Evolutionary conservation across 1,140 invertebrate species (phyloP).

Genomic region (Drosophila yakuba): DNA sequence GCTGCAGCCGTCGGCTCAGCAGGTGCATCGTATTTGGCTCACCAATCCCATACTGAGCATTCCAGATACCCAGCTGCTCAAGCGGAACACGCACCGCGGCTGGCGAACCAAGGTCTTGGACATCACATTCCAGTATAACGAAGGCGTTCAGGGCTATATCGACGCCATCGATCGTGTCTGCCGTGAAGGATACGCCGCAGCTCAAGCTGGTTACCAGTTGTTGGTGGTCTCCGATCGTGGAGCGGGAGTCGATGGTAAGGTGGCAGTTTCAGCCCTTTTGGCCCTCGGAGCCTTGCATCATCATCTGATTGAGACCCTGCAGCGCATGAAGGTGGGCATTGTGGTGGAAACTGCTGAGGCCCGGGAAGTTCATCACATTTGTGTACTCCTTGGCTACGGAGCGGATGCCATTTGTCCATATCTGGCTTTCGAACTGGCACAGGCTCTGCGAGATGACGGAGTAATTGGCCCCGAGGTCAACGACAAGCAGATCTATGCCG

Average conservation of each 20-base stretch:
- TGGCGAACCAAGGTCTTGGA: conserved; percentile 97
- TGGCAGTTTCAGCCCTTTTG: conserved; percentile 93
- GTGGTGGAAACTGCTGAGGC: conserved; percentile 97
- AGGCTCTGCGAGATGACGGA: conserved; percentile 92
- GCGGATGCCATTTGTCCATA: conserved; percentile 99
- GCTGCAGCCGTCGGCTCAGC: conserved; percentile 93
- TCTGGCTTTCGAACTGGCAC: conserved; percentile 96
- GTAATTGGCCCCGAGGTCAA: conserved; percentile 90
- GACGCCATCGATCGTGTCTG: conserved; percentile 93
- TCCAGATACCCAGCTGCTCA: conserved; percentile 94
- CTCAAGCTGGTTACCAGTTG: conserved; percentile 92
- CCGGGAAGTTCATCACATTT: conserved; percentile 98
- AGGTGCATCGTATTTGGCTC: conserved; percentile 97
- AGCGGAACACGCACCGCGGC: conserved; percentile 92
- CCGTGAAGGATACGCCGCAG: conserved; percentile 92
- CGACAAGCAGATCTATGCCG: conserved; percentile 93
- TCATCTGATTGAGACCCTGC: conserved; percentile 96
- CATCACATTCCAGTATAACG: conserved; percentile 92
- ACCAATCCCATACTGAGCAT: conserved; percentile 97
- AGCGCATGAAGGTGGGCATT: conserved; percentile 97
- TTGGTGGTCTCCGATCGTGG: conserved; percentile 95
- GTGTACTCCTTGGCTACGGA: conserved; percentile 97
- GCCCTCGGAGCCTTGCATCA: conserved; percentile 97
- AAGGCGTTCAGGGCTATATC: conserved; percentile 90
- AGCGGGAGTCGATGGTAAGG: conserved; percentile 88